Percentiles rank a stretch among this genome's conserved stretches.
Evolutionary conservation across 2,888 invertebrate species (phyloP).

Genomic region (Cataglyphis cursor): DNA sequence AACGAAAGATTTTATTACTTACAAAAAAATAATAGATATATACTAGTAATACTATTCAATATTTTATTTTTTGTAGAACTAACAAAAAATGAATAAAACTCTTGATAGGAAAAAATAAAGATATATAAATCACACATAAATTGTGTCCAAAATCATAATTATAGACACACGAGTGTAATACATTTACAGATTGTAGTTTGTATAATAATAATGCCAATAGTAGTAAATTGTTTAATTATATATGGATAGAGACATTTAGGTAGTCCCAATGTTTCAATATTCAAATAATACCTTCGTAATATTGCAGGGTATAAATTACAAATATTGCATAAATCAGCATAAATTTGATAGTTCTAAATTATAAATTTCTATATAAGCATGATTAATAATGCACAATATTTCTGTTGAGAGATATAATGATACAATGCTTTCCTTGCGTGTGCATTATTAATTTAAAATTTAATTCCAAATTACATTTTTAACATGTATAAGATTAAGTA

Average conservation of each 20-base stretch:
- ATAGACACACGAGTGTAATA: neutral
- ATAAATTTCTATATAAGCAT: neutral
- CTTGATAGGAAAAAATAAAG: neutral
- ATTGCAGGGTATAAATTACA: constrained; percentile 3
- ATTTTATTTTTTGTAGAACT: neutral
- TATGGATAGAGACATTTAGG: neutral
- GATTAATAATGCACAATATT: constrained; percentile 3
- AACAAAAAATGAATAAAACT: neutral
- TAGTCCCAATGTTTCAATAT: neutral
- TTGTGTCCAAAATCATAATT: neutral
- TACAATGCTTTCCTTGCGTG: neutral
- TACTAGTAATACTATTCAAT: neutral
- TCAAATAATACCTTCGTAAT: neutral
- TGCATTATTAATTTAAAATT: constrained; percentile 19
- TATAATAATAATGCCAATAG: neutral
- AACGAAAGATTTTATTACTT: neutral
- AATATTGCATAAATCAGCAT: neutral
- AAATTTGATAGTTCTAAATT: constrained; percentile 1
- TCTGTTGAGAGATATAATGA: neutral
- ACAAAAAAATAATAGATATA: neutral
- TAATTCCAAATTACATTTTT: neutral
- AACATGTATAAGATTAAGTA: neutral
- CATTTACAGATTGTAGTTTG: neutral
- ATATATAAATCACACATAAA: constrained; percentile 8
- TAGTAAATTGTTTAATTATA: constrained; percentile 5